Percentiles rank a stretch among this genome's conserved stretches.
Evolutionary conservation across 2,888 invertebrate species (phyloP).

Genomic region (Chironomus riparius): DNA sequence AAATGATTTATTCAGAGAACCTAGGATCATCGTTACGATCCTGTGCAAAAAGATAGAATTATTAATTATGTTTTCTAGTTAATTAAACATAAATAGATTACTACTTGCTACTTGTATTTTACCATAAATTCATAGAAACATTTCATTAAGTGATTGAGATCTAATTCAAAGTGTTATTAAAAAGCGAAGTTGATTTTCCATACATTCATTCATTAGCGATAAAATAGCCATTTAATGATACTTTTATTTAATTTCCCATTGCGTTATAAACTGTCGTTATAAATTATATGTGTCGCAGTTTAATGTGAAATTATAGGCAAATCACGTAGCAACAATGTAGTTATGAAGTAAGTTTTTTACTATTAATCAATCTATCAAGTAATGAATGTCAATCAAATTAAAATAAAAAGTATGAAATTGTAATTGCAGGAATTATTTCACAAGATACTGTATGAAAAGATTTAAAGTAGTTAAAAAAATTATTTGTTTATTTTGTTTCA

Average conservation of each 20-base stretch:
- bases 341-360: not conserved
- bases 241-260: not conserved
- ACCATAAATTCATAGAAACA: no score
- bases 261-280: not conserved
- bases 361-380: not conserved
- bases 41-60: no score
- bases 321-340: not conserved
- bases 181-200: not conserved
- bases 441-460: not conserved
- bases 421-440: not conserved
- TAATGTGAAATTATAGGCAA: not conserved
- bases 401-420: not conserved
- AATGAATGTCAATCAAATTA: not conserved
- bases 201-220: not conserved
- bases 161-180: not conserved
- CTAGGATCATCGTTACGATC: no score
- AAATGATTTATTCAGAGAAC: no score
- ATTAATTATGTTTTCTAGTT: no score
- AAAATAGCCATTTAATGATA: not conserved
- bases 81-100: no score
- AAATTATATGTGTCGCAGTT: not conserved
- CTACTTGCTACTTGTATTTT: no score
- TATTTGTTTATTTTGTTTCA: no score
- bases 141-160: not conserved
- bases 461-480: no score